These are phyloP conservation scores for Aythya baeri DNA, from an alignment of 2,113 vertebrate species.

Conservation along the genomic window DNA sequence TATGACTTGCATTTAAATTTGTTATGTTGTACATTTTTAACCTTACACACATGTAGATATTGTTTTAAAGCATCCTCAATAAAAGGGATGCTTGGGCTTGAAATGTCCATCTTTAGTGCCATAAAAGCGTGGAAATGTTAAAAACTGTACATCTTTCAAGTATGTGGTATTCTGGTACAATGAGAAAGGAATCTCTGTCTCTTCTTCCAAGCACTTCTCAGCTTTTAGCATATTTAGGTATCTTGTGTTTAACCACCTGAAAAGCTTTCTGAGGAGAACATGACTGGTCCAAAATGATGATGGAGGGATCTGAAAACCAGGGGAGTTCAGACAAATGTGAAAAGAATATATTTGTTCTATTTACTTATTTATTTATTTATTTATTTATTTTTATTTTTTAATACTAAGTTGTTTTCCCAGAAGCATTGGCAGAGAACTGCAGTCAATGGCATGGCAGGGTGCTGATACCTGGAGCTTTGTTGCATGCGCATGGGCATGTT, in stretches of 20 bases:
- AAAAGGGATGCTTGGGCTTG: neutral
- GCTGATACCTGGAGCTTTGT: rapidly evolving
- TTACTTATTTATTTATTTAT: neutral
- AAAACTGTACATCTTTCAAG: neutral
- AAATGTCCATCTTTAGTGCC: neutral
- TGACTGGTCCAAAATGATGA: neutral
- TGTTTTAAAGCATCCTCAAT: neutral
- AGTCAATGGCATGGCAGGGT: rapidly evolving
- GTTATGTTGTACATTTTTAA: neutral
- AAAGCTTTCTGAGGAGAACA: neutral
- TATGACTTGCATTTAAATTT: neutral
- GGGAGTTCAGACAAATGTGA: neutral
- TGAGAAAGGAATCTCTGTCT: neutral
- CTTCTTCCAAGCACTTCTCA: neutral
- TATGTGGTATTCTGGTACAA: neutral
- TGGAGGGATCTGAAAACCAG: neutral
- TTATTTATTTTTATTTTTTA: neutral
- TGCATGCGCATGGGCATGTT: rapidly evolving
- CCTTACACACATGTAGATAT: neutral
- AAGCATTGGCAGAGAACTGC: neutral
- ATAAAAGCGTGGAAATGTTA: neutral
- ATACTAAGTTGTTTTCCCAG: neutral
- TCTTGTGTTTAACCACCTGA: neutral
- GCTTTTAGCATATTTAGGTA: neutral
- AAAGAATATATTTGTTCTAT: neutral